Conservation (phyloP, 2,888 invertebrate genomes). For the Ophion costatus region DNA sequence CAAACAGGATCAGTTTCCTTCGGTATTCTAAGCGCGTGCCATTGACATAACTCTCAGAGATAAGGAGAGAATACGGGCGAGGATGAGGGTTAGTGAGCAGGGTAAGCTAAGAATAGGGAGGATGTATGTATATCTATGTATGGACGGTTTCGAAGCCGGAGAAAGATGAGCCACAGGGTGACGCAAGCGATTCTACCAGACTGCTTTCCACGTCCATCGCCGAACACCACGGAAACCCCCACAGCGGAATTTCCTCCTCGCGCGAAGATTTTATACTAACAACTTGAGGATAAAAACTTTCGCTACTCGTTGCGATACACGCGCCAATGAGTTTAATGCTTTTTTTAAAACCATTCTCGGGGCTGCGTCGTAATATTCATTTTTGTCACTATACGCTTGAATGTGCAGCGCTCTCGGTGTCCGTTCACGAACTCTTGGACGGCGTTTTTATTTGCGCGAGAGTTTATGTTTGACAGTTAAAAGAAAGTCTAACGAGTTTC, state of each 20-base stretch:
- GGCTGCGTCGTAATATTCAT: background rate
- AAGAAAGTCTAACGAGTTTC: background rate
- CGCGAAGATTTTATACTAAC: slow-evolving; percentile 40
- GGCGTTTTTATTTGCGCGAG: background rate
- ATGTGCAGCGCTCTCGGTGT: background rate
- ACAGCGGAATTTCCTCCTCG: slow-evolving; percentile 25
- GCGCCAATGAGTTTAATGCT: slow-evolving; percentile 9
- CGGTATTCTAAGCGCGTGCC: slow-evolving; percentile 48
- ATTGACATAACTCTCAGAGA: slow-evolving; percentile 46
- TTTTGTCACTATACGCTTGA: background rate
- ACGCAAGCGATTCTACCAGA: slow-evolving; percentile 39
- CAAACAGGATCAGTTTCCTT: slow-evolving; percentile 39
- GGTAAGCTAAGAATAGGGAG: slow-evolving; percentile 26
- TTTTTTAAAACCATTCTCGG: slow-evolving; percentile 8
- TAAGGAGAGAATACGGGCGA: slow-evolving; percentile 40
- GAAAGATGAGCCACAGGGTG: slow-evolving; percentile 45
- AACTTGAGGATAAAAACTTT: slow-evolving; percentile 17
- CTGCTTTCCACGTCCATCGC: slow-evolving; percentile 29
- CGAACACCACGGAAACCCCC: slow-evolving; percentile 29
- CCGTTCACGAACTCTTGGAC: background rate
- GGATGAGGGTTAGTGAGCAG: slow-evolving; percentile 25
- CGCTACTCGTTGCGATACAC: slow-evolving; percentile 23
- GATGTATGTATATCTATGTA: background rate
- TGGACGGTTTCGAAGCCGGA: slow-evolving; percentile 7
- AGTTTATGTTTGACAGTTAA: background rate